Percentiles rank a stretch among this genome's conserved stretches.
Conservation (phyloP, 2,113 vertebrate genomes). For the Hassar affinis region DNA sequence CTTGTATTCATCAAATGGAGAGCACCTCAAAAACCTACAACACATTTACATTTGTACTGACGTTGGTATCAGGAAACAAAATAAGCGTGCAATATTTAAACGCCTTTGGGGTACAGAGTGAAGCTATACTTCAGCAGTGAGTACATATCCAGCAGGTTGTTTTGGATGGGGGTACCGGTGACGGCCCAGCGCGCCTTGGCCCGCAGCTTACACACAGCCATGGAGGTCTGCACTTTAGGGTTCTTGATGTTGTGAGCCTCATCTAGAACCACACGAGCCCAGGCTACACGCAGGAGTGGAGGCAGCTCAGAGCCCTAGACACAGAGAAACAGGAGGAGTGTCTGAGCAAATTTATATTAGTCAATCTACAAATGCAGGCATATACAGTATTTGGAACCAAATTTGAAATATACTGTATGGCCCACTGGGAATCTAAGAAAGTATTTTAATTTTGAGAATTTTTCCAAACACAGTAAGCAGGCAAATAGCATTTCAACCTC, state of each 20-base stretch:
- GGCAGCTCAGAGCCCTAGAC: constrained; percentile 51
- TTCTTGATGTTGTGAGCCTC: constrained; percentile 96
- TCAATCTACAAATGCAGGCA: neutral
- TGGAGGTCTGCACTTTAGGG: constrained; percentile 86
- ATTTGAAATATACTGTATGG: neutral
- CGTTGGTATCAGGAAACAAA: neutral
- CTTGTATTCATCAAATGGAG: constrained; percentile 90
- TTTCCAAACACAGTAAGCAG: neutral
- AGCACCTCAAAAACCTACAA: constrained; percentile 86
- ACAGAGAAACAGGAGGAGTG: constrained; percentile 38
- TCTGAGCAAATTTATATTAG: neutral
- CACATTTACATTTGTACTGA: neutral
- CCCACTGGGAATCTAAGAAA: neutral
- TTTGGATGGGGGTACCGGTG: constrained; percentile 94
- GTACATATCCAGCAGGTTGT: constrained; percentile 96
- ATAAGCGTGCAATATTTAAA: neutral
- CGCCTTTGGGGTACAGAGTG: neutral
- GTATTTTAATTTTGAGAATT: neutral
- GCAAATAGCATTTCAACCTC: neutral
- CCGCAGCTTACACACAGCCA: constrained; percentile 85
- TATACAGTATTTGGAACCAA: neutral
- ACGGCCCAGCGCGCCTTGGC: constrained; percentile 88
- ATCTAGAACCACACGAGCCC: constrained; percentile 88
- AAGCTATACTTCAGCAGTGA: constrained; percentile 86
- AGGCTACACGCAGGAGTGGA: constrained; percentile 79